Conservation (phyloP, 64 coral and sea anemone genomes). For the Montipora sp. region DNA sequence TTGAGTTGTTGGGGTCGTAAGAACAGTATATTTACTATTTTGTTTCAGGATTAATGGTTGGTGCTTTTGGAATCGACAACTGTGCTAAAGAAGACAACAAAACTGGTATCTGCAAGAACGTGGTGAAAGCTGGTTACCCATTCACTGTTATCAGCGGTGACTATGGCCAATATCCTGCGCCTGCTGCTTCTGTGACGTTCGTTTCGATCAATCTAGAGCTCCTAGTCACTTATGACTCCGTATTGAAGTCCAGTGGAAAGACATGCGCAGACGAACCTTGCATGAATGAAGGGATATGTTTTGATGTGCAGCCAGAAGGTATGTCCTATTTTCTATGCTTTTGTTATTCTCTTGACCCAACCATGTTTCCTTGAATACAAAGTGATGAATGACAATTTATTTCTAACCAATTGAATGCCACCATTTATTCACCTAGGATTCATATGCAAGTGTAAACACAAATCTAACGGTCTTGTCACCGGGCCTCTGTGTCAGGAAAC, state of each 20-base stretch:
- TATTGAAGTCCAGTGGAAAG: background rate
- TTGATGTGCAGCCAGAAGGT: slow-evolving; percentile 60
- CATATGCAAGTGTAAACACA: slow-evolving; percentile 63
- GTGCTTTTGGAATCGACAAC: slow-evolving; percentile 51
- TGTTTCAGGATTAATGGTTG: slow-evolving; percentile 35
- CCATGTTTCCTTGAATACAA: no score
- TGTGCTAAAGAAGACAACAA: slow-evolving; percentile 37
- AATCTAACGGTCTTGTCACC: background rate
- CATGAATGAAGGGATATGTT: slow-evolving; percentile 60
- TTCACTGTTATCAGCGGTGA: slow-evolving; percentile 65
- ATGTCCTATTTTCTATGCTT: background rate
- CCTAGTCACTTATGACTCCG: slow-evolving; percentile 3
- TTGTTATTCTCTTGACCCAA: background rate
- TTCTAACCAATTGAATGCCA: background rate
- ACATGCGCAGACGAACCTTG: slow-evolving; percentile 67
- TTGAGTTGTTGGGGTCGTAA: no score
- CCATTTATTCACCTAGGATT: slow-evolving; percentile 26
- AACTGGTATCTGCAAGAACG: slow-evolving; percentile 63
- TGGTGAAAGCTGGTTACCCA: slow-evolving; percentile 9
- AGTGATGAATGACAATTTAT: background rate
- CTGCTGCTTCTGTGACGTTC: slow-evolving; percentile 40
- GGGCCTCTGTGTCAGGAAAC: slow-evolving; percentile 64
- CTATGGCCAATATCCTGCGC: slow-evolving; percentile 74
- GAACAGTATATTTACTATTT: no score
- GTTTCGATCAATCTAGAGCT: slow-evolving; percentile 66